Conservation (phyloP, 2,888 invertebrate genomes). For the Drosophila diplacantha region DNA sequence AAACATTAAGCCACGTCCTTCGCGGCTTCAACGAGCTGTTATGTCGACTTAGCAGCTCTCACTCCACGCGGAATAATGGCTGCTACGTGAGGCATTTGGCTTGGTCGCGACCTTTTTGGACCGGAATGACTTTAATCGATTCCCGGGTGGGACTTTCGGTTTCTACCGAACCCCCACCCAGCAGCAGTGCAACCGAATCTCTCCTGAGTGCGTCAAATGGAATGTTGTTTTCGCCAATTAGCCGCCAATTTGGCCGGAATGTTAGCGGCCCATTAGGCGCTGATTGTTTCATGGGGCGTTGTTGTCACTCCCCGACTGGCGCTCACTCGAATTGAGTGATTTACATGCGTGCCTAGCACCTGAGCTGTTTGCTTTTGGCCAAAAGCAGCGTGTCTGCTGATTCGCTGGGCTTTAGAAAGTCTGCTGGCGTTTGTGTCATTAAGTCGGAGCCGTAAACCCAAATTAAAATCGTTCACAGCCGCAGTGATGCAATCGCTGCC, state of each 20-base stretch:
- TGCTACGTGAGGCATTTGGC: slow-evolving; percentile 24
- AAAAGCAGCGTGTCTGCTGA: slow-evolving; percentile 14
- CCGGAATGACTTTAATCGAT: slow-evolving; percentile 36
- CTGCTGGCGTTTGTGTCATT: slow-evolving; percentile 40
- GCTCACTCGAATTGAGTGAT: slow-evolving; percentile 57
- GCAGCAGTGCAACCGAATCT: slow-evolving; percentile 51
- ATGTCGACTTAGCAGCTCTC: slow-evolving; percentile 13
- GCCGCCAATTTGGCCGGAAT: slow-evolving; percentile 55
- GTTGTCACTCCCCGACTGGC: slow-evolving; percentile 21
- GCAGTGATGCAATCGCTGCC: slow-evolving; percentile 53
- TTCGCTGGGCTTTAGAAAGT: slow-evolving; percentile 58
- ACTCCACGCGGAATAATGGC: slow-evolving; percentile 20
- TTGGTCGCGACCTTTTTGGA: slow-evolving; percentile 20
- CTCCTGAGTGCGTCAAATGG: slow-evolving; percentile 48
- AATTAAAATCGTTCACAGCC: slow-evolving; percentile 48
- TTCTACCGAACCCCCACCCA: slow-evolving; percentile 12
- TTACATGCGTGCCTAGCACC: slow-evolving; percentile 57
- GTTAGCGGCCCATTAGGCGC: slow-evolving; percentile 51
- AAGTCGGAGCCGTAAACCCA: slow-evolving; percentile 42
- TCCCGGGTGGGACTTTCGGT: slow-evolving; percentile 44
- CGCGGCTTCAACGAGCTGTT: slow-evolving; percentile 9
- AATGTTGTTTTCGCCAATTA: slow-evolving; percentile 70
- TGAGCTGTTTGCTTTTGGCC: slow-evolving; percentile 23
- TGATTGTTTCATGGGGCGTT: slow-evolving; percentile 63
- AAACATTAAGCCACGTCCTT: not conserved